Percentiles rank a stretch among this genome's conserved stretches.
These are phyloP conservation scores for Chrysemys picta DNA, from an alignment of 2,113 vertebrate genomes.

Conservation along the genomic window DNA sequence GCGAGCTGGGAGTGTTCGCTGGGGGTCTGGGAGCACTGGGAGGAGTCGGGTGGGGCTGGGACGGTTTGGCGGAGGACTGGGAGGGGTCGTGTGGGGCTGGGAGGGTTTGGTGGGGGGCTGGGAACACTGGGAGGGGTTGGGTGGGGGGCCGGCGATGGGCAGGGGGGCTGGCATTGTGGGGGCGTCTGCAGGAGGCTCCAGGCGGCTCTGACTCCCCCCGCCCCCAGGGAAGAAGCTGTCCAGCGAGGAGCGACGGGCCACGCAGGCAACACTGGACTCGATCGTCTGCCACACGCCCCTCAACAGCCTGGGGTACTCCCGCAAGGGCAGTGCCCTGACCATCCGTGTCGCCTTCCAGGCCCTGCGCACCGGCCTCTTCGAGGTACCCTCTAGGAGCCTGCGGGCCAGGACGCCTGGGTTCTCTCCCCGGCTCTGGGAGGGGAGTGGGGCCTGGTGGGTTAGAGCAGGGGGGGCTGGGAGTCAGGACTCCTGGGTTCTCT, in stretches of 20 bases:
- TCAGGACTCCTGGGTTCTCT: no score
- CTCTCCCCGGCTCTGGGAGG: no score
- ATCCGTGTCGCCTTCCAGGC: slow-evolving; percentile 94
- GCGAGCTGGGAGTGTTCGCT: neutral
- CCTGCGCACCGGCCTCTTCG: slow-evolving; percentile 88
- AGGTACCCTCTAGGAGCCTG: slow-evolving; percentile 75
- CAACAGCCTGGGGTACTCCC: slow-evolving; percentile 88
- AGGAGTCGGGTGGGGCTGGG: neutral
- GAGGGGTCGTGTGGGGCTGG: no score
- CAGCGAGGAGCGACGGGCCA: slow-evolving; percentile 66
- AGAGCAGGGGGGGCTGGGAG: no score
- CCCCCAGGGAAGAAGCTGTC: slow-evolving; percentile 73
- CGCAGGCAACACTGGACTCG: slow-evolving; percentile 72
- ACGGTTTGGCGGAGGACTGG: no score
- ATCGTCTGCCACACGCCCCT: slow-evolving; percentile 80
- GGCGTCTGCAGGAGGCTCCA: neutral
- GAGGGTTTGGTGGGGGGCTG: no score
- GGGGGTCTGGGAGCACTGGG: neutral
- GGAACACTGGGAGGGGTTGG: no score
- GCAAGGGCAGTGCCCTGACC: slow-evolving; percentile 89
- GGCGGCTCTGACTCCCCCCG: rapidly evolving
- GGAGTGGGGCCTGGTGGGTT: no score
- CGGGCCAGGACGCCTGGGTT: no score
- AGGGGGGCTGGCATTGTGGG: no score
- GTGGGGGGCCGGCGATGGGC: neutral